Conservation (phyloP, 2,113 vertebrate genomes). For the Siniperca knerii region DNA sequence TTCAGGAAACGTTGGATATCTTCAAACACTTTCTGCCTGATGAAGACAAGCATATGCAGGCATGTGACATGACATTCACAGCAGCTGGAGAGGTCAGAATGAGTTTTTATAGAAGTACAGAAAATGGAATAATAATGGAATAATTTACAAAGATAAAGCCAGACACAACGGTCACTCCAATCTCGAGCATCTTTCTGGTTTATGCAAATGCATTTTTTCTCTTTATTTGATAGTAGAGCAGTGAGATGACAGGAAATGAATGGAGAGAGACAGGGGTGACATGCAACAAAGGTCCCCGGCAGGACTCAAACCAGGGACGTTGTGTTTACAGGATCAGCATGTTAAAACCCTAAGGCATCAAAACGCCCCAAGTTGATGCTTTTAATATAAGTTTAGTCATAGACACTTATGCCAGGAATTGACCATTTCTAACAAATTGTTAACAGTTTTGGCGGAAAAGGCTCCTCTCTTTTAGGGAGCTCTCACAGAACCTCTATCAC, state of each 20-base stretch:
- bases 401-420: not conserved
- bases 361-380: not conserved
- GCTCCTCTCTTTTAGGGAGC: not conserved
- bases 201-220: too few species aligned
- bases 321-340: too few species aligned
- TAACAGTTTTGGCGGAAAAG: not conserved
- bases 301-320: too few species aligned
- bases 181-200: too few species aligned
- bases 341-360: not conserved
- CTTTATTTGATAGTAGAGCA: too few species aligned
- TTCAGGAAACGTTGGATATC: conserved; percentile 89
- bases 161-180: too few species aligned
- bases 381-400: not conserved
- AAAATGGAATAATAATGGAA: too few species aligned
- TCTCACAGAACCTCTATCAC: too few species aligned
- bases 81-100: not conserved
- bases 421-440: not conserved
- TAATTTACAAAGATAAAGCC: too few species aligned
- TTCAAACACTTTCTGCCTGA: conserved; percentile 91
- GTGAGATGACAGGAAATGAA: too few species aligned
- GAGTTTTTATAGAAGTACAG: not conserved
- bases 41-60: conserved; percentile 29
- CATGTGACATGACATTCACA: not conserved
- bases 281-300: too few species aligned
- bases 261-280: too few species aligned